A percentile compares a stretch with the other conserved stretches of the same genome.
These are phyloP conservation scores for Idaea aversata DNA, from an alignment of 2,888 invertebrate genomes.

Conservation along the genomic window DNA sequence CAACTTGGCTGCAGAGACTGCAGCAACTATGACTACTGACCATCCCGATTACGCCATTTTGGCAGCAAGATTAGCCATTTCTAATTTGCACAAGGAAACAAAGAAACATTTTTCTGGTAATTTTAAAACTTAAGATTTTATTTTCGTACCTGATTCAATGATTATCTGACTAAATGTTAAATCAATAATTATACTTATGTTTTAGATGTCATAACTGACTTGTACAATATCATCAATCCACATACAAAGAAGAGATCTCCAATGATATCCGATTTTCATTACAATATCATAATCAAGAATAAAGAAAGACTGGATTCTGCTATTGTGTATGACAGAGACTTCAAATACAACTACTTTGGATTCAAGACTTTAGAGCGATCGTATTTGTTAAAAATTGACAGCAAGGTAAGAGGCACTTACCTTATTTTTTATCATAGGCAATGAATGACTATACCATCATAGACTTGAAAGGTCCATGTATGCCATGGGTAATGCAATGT, in stretches of 20 bases:
- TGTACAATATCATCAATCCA: slow-evolving; percentile 88
- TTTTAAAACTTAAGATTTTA: too few species aligned
- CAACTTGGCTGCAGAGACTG: slow-evolving; percentile 98
- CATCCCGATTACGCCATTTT: slow-evolving; percentile 97
- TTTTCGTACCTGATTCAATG: too few species aligned
- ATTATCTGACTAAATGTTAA: slow-evolving; percentile 6
- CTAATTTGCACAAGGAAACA: slow-evolving; percentile 99
- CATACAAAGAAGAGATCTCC: slow-evolving; percentile 86
- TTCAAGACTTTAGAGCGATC: slow-evolving; percentile 98
- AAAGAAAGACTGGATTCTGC: slow-evolving; percentile 95
- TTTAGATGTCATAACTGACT: slow-evolving; percentile 93
- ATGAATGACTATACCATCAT: too few species aligned
- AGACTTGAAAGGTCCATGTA: too few species aligned
- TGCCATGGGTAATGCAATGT: too few species aligned
- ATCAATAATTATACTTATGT: slow-evolving; percentile 18
- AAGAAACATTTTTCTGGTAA: slow-evolving; percentile 94
- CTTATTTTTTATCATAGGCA: background rate
- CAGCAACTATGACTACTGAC: slow-evolving; percentile 98
- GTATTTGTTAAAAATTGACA: slow-evolving; percentile 94
- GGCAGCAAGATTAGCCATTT: slow-evolving; percentile 95
- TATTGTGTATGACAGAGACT: slow-evolving; percentile 98
- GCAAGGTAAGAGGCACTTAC: slow-evolving; percentile 76
- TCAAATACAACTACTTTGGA: slow-evolving; percentile 98
- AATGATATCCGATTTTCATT: slow-evolving; percentile 92
- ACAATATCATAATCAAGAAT: slow-evolving; percentile 90